A percentile compares a stretch with the other conserved stretches of the same genome.
phyloP scores from a whole-genome alignment of 2,888 invertebrate genomes.

The Cryptocheilus praepositus region DNA sequence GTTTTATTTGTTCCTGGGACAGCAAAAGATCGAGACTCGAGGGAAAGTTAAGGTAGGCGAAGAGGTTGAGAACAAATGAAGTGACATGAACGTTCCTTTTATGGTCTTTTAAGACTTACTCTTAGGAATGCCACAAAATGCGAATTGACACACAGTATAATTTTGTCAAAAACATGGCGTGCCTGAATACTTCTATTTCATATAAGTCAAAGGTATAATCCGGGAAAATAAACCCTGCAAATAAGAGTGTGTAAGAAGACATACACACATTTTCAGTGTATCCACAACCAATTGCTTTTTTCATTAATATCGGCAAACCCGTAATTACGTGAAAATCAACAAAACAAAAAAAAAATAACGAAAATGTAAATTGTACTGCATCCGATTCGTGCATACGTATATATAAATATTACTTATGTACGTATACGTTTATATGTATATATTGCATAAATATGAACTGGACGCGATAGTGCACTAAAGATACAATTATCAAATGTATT shows the following conservation, averaged over 20 bases:
- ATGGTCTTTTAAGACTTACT: background rate
- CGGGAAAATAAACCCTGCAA: too few species aligned
- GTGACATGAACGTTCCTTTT: background rate
- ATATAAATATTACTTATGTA: conserved; percentile 36
- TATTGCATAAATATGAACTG: conserved; percentile 42
- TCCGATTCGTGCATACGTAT: conserved; percentile 37
- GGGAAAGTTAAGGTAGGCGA: conserved; percentile 10
- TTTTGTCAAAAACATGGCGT: too few species aligned
- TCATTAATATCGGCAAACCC: too few species aligned
- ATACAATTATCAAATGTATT: conserved; percentile 35
- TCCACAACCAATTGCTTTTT: background rate
- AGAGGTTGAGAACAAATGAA: conserved; percentile 1
- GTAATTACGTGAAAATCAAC: background rate
- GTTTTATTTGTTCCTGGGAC: background rate
- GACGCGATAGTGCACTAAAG: conserved; percentile 30
- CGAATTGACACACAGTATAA: background rate
- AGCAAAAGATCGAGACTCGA: background rate
- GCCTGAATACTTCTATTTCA: too few species aligned
- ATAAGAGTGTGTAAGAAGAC: too few species aligned
- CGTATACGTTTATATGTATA: conserved; percentile 23
- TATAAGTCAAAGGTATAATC: too few species aligned
- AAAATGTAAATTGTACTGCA: conserved; percentile 16
- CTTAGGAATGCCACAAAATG: background rate
- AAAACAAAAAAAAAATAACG: conserved; percentile 15
- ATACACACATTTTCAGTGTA: background rate